A percentile compares a stretch with the other conserved stretches of the same genome.
Evolutionary conservation across 2,888 invertebrate species (phyloP).

Genomic region (Rotaria magnacalcarata): DNA sequence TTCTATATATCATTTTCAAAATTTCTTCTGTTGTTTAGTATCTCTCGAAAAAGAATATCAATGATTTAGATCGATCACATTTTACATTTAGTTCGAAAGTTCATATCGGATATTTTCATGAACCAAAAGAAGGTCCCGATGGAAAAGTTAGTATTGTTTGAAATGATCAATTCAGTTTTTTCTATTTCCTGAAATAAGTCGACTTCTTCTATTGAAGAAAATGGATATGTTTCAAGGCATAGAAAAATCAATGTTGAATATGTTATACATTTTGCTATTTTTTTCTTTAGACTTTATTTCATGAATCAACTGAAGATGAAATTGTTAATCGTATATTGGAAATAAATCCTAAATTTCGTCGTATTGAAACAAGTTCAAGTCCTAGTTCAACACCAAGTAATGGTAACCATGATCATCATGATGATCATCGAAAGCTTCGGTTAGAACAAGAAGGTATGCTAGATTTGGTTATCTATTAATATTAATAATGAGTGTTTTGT

Average conservation of each 20-base stretch:
- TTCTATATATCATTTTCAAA: not conserved
- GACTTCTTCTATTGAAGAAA: too few relatives aligned
- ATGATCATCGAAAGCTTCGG: not conserved
- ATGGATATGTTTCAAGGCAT: too few relatives aligned
- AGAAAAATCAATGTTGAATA: too few relatives aligned
- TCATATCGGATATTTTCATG: slow-evolving; percentile 83
- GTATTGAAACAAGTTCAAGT: not conserved
- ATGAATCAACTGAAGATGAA: slow-evolving; percentile 36
- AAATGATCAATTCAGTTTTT: not conserved
- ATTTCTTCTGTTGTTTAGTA: slow-evolving; percentile 64
- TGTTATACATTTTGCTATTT: not conserved
- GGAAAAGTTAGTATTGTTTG: slow-evolving; percentile 11
- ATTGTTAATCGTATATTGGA: slow-evolving; percentile 14
- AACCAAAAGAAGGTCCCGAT: slow-evolving; percentile 64
- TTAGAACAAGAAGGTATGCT: slow-evolving; percentile 2
- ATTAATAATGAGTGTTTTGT: not conserved
- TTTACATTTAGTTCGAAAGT: slow-evolving; percentile 85
- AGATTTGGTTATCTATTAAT: not conserved
- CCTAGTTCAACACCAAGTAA: not conserved
- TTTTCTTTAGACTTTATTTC: slow-evolving; percentile 36
- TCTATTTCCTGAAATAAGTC: not conserved
- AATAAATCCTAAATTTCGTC: slow-evolving; percentile 37
- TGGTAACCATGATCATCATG: slow-evolving; percentile 13
- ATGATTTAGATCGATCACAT: slow-evolving; percentile 74
- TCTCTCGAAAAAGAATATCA: slow-evolving; percentile 68